Conservation (phyloP, 2,888 invertebrate genomes). For the Amiota minor region DNA sequence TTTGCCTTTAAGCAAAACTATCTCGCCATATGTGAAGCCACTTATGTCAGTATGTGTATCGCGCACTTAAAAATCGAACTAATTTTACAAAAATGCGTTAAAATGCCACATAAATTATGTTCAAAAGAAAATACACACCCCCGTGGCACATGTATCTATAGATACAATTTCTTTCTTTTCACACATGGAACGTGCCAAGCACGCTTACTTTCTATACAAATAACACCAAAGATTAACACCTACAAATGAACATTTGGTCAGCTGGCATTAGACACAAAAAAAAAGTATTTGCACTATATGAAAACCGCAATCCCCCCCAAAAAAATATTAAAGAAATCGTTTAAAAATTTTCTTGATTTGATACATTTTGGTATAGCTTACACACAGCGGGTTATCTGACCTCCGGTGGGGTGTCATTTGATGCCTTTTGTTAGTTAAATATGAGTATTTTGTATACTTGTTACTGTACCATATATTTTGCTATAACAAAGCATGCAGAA, state of each 20-base stretch:
- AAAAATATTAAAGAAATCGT: no score
- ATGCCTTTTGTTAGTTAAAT: background rate
- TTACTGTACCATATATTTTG: background rate
- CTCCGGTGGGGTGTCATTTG: background rate
- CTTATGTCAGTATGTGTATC: slow-evolving; percentile 41
- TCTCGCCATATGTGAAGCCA: slow-evolving; percentile 49
- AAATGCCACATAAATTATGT: slow-evolving; percentile 65
- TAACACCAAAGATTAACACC: slow-evolving; percentile 26
- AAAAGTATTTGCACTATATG: background rate
- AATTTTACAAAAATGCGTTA: slow-evolving; percentile 56
- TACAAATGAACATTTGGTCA: slow-evolving; percentile 22
- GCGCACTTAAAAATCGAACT: slow-evolving; percentile 42
- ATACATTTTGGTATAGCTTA: background rate
- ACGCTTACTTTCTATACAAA: background rate
- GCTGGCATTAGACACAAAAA: background rate
- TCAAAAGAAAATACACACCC: slow-evolving; percentile 12
- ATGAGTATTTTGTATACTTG: background rate
- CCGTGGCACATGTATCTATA: background rate
- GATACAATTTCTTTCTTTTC: background rate
- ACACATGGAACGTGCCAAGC: slow-evolving; percentile 14
- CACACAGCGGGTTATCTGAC: slow-evolving; percentile 13
- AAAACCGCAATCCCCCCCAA: slow-evolving; percentile 14
- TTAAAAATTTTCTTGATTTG: no score
- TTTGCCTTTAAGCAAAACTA: slow-evolving; percentile 24
- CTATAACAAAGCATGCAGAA: background rate